Conservation (phyloP, 2,797 vertebrate species). For the Ctenosaura bakeri region DNA sequence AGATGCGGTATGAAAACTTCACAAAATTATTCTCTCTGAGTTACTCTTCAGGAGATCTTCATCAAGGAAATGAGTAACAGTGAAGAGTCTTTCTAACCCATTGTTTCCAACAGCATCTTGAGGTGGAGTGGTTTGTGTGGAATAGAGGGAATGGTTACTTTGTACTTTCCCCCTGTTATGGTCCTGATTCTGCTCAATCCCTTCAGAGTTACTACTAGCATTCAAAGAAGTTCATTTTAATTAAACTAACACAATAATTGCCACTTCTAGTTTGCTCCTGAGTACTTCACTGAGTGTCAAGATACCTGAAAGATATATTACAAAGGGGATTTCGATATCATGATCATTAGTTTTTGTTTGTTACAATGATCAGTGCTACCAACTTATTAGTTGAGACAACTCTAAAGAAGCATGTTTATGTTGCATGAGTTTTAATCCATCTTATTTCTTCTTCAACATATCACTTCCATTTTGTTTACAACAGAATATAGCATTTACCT, state of each 20-base stretch:
- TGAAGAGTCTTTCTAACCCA: no score
- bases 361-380: background rate
- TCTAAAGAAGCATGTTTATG: background rate
- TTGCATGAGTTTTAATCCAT: no score
- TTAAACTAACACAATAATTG: background rate
- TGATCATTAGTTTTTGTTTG: background rate
- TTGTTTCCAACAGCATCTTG: background rate
- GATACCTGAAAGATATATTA: background rate
- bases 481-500: conserved; percentile 42
- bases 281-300: conserved; percentile 16
- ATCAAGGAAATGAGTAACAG: no score
- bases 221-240: background rate
- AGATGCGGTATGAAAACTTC: no score
- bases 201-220: background rate
- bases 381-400: conserved; percentile 31
- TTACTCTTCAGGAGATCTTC: no score
- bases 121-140: background rate
- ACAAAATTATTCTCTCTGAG: no score
- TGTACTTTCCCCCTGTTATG: background rate
- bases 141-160: no score
- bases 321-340: background rate
- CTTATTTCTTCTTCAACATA: conserved; percentile 56
- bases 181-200: background rate
- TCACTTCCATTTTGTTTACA: conserved; percentile 59
- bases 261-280: background rate